Conservation (phyloP, 2,113 vertebrate species). For the Poeciliopsis retropinna region DNA sequence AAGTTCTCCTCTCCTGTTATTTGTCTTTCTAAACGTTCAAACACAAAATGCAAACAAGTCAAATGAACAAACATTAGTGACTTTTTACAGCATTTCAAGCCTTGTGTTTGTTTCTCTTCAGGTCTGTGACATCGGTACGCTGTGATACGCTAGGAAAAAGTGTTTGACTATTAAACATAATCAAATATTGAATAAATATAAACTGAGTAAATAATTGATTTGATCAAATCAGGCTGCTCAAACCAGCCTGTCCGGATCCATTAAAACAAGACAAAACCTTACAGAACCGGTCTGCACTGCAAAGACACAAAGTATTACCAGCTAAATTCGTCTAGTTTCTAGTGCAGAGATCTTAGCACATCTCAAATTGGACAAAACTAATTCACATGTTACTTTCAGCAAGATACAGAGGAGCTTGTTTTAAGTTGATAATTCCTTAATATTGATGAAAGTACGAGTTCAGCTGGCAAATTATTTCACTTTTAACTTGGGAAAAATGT, state of each 20-base stretch:
- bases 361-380: too few relatives aligned
- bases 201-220: neutral
- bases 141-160: neutral
- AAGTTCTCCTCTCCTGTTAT: neutral
- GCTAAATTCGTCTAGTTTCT: too few relatives aligned
- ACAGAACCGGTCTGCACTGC: too few relatives aligned
- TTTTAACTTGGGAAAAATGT: too few relatives aligned
- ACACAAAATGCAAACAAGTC: conserved; percentile 24
- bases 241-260: neutral
- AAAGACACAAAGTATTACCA: too few relatives aligned
- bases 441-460: too few relatives aligned
- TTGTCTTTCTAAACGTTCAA: neutral
- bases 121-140: neutral
- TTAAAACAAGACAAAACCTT: too few relatives aligned
- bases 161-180: neutral
- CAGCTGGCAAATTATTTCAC: too few relatives aligned
- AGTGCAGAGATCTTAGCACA: too few relatives aligned
- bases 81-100: neutral
- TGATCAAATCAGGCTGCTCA: neutral
- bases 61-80: conserved; percentile 27
- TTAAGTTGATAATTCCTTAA: too few relatives aligned
- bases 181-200: neutral
- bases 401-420: too few relatives aligned
- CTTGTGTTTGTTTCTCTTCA: conserved; percentile 18
- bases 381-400: too few relatives aligned